Evolutionary conservation across 2,888 invertebrate genomes (phyloP), one percentile per base, ranked within the genome.

Genomic region (Phalangium opilio): DNA sequence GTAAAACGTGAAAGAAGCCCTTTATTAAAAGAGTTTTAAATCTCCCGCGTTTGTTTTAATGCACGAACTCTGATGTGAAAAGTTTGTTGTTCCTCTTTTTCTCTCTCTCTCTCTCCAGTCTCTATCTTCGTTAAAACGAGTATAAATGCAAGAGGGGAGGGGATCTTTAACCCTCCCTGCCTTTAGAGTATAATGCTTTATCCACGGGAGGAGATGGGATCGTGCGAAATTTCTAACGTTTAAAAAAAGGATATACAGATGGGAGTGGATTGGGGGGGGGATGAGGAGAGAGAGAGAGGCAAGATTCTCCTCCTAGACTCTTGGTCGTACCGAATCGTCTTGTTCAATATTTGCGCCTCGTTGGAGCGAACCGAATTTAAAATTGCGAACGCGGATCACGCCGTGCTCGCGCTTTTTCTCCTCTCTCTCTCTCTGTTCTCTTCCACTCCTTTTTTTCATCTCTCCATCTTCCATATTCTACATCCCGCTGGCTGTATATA

Each of bases 401-500:
- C 36, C 4, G 17, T 7, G 14, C 36, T 4, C 17, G 36, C 14
- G 4, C 12, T n/a, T 17, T 11, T 11, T 36, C 36, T 17, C 36
- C 17, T 17, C 36, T 27, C 27, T 38, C 17, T 44, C 44, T 19
- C 44, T 46, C 10, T 14, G 10, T 36, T 5, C 40, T 20, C 10
- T 17, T 17, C 46, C 50, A 44, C 21, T 15, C 41, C 48, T 15
- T 36, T 36, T 38, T 44, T 36, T 14, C 15, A n/a, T 40, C 19
- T n/a, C 27, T 8, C 27, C 27, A 27, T 27, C 27, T 27, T 27
- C 27, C 27, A 27, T 27, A 27, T 27, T 27, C 27, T 19, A 17
- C 42, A 39, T 40, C 34, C 11, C 44, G 34, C 45, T 27, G 43
- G 34, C 49, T 45, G 45, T 45, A 45, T 43, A 45, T 49, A 45